Evolutionary conservation across 2,797 vertebrate genomes (phyloP).

Genomic region (Tenualosa thibaudeaui): DNA sequence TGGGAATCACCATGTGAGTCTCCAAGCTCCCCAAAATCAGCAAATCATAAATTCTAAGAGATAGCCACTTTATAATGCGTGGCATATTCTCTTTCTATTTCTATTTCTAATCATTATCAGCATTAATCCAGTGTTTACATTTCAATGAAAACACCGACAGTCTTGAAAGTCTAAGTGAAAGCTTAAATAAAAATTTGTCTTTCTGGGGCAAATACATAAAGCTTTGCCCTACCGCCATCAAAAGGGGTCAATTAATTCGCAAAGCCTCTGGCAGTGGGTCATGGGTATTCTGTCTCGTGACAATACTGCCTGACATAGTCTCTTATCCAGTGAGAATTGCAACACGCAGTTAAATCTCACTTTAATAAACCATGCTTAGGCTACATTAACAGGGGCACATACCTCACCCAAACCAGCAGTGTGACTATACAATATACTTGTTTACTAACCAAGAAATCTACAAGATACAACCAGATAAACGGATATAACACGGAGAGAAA

Average conservation of each 20-base stretch:
- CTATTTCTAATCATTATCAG: too few relatives aligned
- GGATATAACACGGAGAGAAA: neutral
- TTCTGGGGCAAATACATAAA: neutral
- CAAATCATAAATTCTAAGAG: too few relatives aligned
- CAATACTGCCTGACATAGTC: neutral
- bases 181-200: neutral
- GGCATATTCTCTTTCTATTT: too few relatives aligned
- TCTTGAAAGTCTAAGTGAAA: neutral
- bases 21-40: too few relatives aligned
- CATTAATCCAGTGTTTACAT: too few relatives aligned
- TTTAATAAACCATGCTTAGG: neutral
- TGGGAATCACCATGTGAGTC: too few relatives aligned
- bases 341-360: neutral
- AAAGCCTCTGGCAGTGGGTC: slow-evolving; percentile 15
- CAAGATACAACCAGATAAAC: neutral
- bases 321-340: slow-evolving; percentile 39
- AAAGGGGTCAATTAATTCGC: neutral
- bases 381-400: neutral
- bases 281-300: slow-evolving; percentile 6
- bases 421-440: neutral
- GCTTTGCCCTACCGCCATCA: neutral
- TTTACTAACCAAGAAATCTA: neutral
- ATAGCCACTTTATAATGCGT: too few relatives aligned
- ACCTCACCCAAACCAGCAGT: neutral
- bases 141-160: too few relatives aligned